Conservation (phyloP, 2,888 invertebrate genomes). For the Vesta saturnalis region DNA sequence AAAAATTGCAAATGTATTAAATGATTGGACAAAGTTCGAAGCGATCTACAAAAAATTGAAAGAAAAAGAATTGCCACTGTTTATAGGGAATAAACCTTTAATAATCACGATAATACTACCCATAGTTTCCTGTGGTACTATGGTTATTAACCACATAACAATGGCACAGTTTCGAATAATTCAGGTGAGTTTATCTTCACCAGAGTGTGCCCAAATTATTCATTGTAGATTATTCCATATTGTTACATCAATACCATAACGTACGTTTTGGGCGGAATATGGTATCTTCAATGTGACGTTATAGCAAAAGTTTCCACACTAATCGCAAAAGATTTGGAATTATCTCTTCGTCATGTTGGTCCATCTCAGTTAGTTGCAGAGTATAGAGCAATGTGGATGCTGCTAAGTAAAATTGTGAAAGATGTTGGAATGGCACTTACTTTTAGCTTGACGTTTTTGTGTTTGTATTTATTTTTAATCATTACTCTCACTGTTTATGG, state of each 20-base stretch:
- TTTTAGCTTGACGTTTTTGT: slow-evolving; percentile 75
- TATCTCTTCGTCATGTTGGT: slow-evolving; percentile 73
- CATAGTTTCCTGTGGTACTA: slow-evolving; percentile 70
- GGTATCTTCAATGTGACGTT: slow-evolving; percentile 74
- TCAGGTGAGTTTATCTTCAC: slow-evolving; percentile 62
- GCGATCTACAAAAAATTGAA: slow-evolving; percentile 70
- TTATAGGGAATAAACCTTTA: slow-evolving; percentile 69
- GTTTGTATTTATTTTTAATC: slow-evolving; percentile 75
- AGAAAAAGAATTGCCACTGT: slow-evolving; percentile 66
- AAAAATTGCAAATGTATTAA: slow-evolving; percentile 70
- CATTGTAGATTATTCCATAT: slow-evolving; percentile 69
- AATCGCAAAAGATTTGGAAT: slow-evolving; percentile 75
- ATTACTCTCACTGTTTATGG: slow-evolving; percentile 81
- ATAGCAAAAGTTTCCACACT: slow-evolving; percentile 72
- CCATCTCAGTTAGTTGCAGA: slow-evolving; percentile 76
- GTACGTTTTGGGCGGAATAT: slow-evolving; percentile 75
- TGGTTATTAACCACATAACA: slow-evolving; percentile 74
- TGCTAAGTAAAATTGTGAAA: slow-evolving; percentile 73
- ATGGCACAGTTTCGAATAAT: slow-evolving; percentile 74
- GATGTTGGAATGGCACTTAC: slow-evolving; percentile 75
- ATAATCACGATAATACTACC: slow-evolving; percentile 69
- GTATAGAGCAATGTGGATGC: slow-evolving; percentile 76
- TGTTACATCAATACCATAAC: slow-evolving; percentile 76
- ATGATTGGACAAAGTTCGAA: slow-evolving; percentile 76
- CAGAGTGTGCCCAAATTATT: not conserved